phyloP scores from a whole-genome alignment of 2,113 vertebrate species.

The Pimephales promelas region DNA sequence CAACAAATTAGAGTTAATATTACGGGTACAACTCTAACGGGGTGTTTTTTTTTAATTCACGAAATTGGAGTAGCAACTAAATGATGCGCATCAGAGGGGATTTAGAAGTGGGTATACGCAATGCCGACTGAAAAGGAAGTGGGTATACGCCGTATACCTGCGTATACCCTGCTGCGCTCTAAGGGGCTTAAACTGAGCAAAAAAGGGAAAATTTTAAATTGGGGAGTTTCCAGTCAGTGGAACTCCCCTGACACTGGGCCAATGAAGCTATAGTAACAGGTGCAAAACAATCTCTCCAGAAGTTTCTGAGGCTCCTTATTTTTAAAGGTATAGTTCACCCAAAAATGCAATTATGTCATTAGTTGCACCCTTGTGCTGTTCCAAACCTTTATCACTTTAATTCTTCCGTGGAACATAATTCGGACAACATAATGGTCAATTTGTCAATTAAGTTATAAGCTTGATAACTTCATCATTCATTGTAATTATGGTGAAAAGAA shows the following conservation, averaged over 20 bases:
- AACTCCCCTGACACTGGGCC: not conserved
- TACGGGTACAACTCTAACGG: too few species aligned
- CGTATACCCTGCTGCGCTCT: too few species aligned
- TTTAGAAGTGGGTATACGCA: too few species aligned
- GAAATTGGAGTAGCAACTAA: too few species aligned
- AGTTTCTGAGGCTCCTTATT: not conserved
- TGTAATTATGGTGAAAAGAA: not conserved
- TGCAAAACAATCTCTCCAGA: not conserved
- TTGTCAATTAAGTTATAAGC: not conserved
- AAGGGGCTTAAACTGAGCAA: not conserved
- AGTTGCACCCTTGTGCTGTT: not conserved
- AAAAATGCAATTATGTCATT: not conserved
- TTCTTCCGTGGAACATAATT: not conserved
- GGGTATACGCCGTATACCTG: too few species aligned
- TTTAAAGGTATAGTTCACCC: not conserved
- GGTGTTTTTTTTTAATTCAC: too few species aligned
- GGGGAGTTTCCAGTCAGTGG: not conserved
- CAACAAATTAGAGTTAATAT: too few species aligned
- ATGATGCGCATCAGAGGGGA: too few species aligned
- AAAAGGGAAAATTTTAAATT: not conserved
- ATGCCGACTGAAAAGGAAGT: too few species aligned
- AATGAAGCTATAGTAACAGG: not conserved
- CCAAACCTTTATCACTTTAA: not conserved
- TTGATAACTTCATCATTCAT: not conserved
- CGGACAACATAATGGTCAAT: not conserved